Percentiles rank a stretch among this genome's conserved stretches.
Conservation (phyloP, 2,888 invertebrate species). For the Dermolepida albohirtum region DNA sequence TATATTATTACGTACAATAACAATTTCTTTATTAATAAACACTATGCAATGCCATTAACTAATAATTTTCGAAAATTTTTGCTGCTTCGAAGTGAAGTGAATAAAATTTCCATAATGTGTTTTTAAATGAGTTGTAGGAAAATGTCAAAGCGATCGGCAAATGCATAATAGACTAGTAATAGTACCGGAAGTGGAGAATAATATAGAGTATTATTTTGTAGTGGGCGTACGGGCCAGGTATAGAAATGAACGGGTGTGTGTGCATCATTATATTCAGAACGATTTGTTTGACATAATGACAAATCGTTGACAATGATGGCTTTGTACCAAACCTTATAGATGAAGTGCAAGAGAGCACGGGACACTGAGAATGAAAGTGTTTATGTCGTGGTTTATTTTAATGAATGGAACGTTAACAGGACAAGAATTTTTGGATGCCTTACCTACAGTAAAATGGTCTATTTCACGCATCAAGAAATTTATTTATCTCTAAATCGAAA, state of each 20-base stretch:
- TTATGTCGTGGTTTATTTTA: conserved; percentile 20
- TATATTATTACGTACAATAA: no score
- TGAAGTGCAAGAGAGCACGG: conserved; percentile 23
- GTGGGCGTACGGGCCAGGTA: conserved; percentile 19
- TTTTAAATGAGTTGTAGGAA: no score
- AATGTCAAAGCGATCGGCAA: no score
- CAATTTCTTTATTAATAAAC: no score
- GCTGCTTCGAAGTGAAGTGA: no score
- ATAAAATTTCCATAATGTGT: no score
- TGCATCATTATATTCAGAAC: conserved; percentile 2
- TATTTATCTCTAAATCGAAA: no score
- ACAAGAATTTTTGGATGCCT: not conserved
- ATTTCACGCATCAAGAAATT: no score
- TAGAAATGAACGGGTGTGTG: conserved; percentile 15
- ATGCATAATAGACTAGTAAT: not conserved
- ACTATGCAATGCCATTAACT: no score
- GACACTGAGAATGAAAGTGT: conserved; percentile 16
- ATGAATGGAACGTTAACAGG: conserved; percentile 13
- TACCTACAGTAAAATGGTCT: no score
- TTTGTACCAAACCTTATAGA: conserved; percentile 13
- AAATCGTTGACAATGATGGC: conserved; percentile 31
- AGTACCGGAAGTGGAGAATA: conserved; percentile 21
- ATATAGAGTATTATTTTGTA: conserved; percentile 18
- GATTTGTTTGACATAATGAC: conserved; percentile 31
- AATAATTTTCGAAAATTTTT: no score